Base-by-base conservation (phyloP, 1,140 invertebrate species). In the Nomia melanderi region DNA sequence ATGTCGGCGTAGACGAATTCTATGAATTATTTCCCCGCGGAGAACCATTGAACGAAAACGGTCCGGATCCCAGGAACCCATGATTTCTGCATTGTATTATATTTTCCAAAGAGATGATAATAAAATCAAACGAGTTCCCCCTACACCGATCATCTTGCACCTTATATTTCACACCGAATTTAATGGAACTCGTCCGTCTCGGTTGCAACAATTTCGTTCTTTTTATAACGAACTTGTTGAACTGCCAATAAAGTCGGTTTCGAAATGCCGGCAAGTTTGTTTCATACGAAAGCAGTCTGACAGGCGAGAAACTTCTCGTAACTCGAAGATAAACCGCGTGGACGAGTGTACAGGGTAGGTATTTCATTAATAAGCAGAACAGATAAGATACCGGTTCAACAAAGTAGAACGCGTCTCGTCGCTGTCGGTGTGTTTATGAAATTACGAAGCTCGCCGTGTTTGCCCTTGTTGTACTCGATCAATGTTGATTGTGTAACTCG, bases 401-500 rank as follows among this genome's bases (percentile, higher is more conserved):
- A 23, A 65, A 54, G 9, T 39, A 54, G 23, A 54, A 31, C 3
- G n/a, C 25, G 7, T n/a, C 54, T 7, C 11, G 14, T 41, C 7
- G 62, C 71, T 47, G 41, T 9, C n/a, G 62, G 71, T 25, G 2
- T 54, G 11, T 50, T 41, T 66, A 20, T 12, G 87, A 78, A 41
- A 82, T 73, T n/a, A 82, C 74, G 11, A 76, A 76, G 65, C 36
- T 47, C 83, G 60, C 85, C 85, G 8, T 87, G 73, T 25, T 20
- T 12, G 5, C n/a, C n/a, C 23, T 33, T 14, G 88, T 39, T 54
- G 85, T 76, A 63, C 29, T 76, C 69, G 59, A 36, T 39, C 64
- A 69, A 76, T 76, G 54, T 76, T 39, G 57, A 36, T 75, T 67
- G 53, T 64, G 41, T 47, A 76, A 75, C 3, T 33, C 9, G 12